Evolutionary conservation across 2,113 vertebrate genomes (phyloP).

Genomic region (Ptilorrhoa leucosticta): DNA sequence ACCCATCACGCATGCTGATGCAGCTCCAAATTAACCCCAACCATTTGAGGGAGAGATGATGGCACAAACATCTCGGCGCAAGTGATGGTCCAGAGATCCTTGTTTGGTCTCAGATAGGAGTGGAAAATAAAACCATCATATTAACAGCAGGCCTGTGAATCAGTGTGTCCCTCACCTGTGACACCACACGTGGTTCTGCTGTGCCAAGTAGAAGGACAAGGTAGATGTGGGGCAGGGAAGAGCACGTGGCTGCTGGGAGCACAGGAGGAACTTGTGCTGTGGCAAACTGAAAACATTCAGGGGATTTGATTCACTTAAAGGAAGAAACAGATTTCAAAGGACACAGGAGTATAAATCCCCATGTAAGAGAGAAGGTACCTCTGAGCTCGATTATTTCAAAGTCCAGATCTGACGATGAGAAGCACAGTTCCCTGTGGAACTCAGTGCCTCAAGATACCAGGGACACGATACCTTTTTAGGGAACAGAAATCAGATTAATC

Average conservation of each 20-base stretch:
- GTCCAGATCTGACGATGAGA: neutral
- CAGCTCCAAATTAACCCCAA: neutral
- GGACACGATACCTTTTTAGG: neutral
- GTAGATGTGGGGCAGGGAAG: neutral
- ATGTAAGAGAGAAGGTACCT: neutral
- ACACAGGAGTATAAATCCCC: neutral
- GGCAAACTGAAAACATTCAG: neutral
- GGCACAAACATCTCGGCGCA: neutral
- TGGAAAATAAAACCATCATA: neutral
- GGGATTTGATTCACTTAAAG: neutral
- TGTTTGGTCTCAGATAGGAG: neutral
- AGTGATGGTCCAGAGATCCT: neutral
- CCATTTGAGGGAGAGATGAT: neutral
- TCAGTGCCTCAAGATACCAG: neutral
- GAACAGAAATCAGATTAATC: slow-evolving; percentile 37
- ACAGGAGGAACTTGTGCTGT: neutral
- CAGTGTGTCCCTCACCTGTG: neutral
- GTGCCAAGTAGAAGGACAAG: fast-evolving
- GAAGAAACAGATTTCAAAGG: neutral
- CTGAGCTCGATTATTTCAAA: neutral
- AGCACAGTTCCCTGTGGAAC: neutral
- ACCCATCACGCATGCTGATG: neutral
- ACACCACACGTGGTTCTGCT: fast-evolving
- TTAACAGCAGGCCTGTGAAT: neutral
- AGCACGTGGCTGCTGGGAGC: neutral